Evolutionary conservation across 2,113 vertebrate species (phyloP), one percentile per base, ranked within the genome.

Genomic region (Butorides virescens): DNA sequence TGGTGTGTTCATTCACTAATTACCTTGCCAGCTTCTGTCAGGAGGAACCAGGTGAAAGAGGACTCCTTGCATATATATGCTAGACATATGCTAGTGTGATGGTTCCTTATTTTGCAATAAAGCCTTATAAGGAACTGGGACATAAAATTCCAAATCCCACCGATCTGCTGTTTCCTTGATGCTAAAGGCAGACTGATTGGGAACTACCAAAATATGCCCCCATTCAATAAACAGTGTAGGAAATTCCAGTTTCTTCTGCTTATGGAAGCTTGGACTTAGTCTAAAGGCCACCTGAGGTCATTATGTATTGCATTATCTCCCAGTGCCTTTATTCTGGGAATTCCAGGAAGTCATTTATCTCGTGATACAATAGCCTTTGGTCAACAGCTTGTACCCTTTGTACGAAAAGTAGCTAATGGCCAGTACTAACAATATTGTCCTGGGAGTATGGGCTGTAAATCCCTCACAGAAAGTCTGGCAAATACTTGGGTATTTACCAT

Each of bases 271-370:
- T 72, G 79, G n/a, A 29, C 66, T 36, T 53, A 49, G 39, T 30
- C 58, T 88, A 77, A 95, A 86, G 85, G 70, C 55, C 55, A 92
- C n/a, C 50, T 71, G 72, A 93, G 32, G 47, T 88, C 78, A 52
- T 92, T 88, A 58, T 37, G 14, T 59, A 42, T 85, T 87, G 42
- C 25, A 46, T 90, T 95, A 88, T 90, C 82, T 94, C 82, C 46
- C 55, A 53, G 17, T 47, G 59, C 19, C 67, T 95, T 90, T 94
- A 77, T 71, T 39, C 85, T 88, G n/a, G 46, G 90, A 73, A 92
- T 91, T 91, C 81, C 90, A 94, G 95, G 95, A 97, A 83, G 88
- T 92, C 1, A 59, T 92, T 95, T 94, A 85, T 91, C 91, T 94
- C 90, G 39, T 84, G 88, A 9, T 59, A 93, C 65, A 94, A 86